Conservation (phyloP, 2,113 vertebrate genomes). For the Ailuropoda melanoleuca region DNA sequence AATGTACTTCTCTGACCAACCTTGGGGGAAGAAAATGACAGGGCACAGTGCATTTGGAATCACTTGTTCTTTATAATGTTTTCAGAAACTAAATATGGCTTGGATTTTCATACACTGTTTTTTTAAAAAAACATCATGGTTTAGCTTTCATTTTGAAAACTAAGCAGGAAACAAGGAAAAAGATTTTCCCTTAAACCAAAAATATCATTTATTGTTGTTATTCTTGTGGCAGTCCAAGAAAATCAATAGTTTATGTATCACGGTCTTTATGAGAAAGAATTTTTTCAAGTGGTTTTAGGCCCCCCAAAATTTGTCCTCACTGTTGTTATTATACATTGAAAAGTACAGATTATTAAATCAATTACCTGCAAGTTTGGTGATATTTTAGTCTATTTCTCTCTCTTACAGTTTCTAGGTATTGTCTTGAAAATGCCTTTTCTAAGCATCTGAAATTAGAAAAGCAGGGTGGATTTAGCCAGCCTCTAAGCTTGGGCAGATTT, state of each 20-base stretch:
- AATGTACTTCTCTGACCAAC: background rate
- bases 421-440: constrained; percentile 28
- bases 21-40: background rate
- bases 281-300: background rate
- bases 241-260: background rate
- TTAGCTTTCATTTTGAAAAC: background rate
- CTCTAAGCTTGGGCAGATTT: background rate
- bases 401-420: background rate
- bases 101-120: background rate
- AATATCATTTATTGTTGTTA: background rate
- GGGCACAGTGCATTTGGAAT: background rate
- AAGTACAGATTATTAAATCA: background rate
- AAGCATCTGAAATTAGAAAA: background rate
- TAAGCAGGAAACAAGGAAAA: background rate
- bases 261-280: background rate
- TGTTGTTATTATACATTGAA: background rate
- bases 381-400: background rate
- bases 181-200: background rate
- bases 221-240: background rate
- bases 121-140: background rate
- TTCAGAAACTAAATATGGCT: background rate
- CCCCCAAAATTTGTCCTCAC: background rate
- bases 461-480: background rate
- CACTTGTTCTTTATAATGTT: background rate
- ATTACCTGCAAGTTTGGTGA: background rate